phyloP scores from a whole-genome alignment of 2,797 vertebrate genomes.

The Gadopsis marmoratus region DNA sequence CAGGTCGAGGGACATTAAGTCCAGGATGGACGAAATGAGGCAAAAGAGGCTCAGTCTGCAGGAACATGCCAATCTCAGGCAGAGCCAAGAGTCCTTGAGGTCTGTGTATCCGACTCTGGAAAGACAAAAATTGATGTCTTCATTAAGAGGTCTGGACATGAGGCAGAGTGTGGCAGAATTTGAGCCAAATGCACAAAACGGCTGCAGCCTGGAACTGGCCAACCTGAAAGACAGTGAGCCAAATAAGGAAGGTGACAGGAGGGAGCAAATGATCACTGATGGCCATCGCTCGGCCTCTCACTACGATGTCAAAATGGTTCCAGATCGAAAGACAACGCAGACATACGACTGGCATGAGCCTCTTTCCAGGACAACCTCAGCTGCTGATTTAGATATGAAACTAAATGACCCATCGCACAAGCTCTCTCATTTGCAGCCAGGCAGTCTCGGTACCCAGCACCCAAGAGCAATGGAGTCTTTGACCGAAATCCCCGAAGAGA shows the following conservation, averaged over 20 bases:
- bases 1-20: conserved; percentile 66
- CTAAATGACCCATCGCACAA: conserved; percentile 77
- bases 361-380: conserved; percentile 82
- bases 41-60: conserved; percentile 91
- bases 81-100: conserved; percentile 83
- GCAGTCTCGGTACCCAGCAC: conserved; percentile 85
- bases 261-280: conserved; percentile 39
- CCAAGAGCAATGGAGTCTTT: conserved; percentile 89
- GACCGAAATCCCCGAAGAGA: conserved; percentile 90
- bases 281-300: conserved; percentile 71
- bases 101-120: conserved; percentile 84
- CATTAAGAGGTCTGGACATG: conserved; percentile 75
- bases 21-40: conserved; percentile 80
- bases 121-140: conserved; percentile 63
- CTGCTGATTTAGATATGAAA: conserved; percentile 78
- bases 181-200: conserved; percentile 31
- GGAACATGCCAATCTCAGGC: conserved; percentile 79
- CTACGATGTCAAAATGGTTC: conserved; percentile 59
- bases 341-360: conserved; percentile 54
- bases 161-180: conserved; percentile 59
- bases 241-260: conserved; percentile 11
- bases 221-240: conserved; percentile 24
- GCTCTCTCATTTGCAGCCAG: conserved; percentile 81
- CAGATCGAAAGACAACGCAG: conserved; percentile 45
- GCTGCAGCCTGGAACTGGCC: conserved; percentile 1